Percentiles rank a stretch among this genome's conserved stretches.
phyloP scores from a whole-genome alignment of 2,797 vertebrate genomes.

The Crotalus adamanteus region DNA sequence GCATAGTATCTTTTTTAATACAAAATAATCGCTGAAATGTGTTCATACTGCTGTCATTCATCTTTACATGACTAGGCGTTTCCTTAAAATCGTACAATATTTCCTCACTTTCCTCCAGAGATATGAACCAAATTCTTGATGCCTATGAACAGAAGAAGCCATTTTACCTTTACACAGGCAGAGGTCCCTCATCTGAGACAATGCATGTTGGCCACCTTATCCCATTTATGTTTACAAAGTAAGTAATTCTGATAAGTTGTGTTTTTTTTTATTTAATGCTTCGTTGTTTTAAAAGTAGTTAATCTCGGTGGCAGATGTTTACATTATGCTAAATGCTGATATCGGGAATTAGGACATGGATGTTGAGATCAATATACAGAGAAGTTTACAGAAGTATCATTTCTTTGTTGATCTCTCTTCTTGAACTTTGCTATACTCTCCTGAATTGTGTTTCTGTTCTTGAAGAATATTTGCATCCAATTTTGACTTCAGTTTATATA shows the following conservation, averaged over 20 bases:
- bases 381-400: not conserved
- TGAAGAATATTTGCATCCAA: not conserved
- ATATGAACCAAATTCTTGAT: conserved; percentile 93
- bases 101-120: conserved; percentile 71
- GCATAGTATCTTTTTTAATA: not conserved
- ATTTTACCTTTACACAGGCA: conserved; percentile 95
- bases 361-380: not conserved
- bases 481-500: not conserved
- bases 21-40: not conserved
- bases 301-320: not conserved
- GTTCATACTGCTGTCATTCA: not conserved
- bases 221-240: conserved; percentile 97
- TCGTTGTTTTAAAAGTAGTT: not conserved
- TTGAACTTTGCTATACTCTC: not conserved
- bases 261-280: not conserved
- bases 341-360: not conserved
- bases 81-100: not conserved
- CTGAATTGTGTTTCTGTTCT: not conserved
- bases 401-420: not conserved
- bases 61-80: not conserved
- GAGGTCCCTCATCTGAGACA: conserved; percentile 92
- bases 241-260: conserved; percentile 60
- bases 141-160: conserved; percentile 90
- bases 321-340: not conserved
- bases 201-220: conserved; percentile 97